Evolutionary conservation across 2,113 vertebrate species (phyloP), one percentile per base, ranked within the genome.

Genomic region (Turdus rufiventris): DNA sequence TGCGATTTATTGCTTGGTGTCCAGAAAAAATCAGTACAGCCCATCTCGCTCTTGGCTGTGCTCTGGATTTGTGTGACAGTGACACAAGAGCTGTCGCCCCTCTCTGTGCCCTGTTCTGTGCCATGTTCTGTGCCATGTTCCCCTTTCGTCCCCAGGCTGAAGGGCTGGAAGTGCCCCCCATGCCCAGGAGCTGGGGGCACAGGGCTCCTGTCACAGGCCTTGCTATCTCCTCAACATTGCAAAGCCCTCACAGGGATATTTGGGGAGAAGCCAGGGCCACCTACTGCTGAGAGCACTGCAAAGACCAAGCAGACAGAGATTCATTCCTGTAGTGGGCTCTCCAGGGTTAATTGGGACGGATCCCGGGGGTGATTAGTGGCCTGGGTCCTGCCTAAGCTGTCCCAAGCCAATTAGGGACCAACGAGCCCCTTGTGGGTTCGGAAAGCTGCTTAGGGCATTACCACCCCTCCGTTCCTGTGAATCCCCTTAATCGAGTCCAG

Each of bases 391-490:
- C 84, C 78, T 66, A 90, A 93, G 89, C 63, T 91, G 68, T 89
- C 91, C 54, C 85, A 85, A 94, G 94, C 93, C 94, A 93, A 75
- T 91, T 91, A 80, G 90, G 73, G 50, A 51, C 91, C 12, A 14
- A 26, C 7, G 19, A 94, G 66, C 25, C 76, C 68, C 45, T 86
- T 62, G 72, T 15, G 45, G 66, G 62, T 62, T 51, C 5, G 3
- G 15, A 81, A 94, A 89, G 80, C 89, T 25, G 53, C 72, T 94
- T 88, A 94, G 70, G n/a, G 62, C 45, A 48, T 87, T 81, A 75
- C 47, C 82, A 13, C 45, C 34, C 58, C 20, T 75, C 36, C 0
- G 0, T 26, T 36, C 13, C 58, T 1, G 0, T 0, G 29, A 94
- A 94, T 95, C 86, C 70, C 89, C 40, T 95, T 92, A 91, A 84